phyloP scores from a whole-genome alignment of 2,113 vertebrate species.

The Tragelaphus imberbis region DNA sequence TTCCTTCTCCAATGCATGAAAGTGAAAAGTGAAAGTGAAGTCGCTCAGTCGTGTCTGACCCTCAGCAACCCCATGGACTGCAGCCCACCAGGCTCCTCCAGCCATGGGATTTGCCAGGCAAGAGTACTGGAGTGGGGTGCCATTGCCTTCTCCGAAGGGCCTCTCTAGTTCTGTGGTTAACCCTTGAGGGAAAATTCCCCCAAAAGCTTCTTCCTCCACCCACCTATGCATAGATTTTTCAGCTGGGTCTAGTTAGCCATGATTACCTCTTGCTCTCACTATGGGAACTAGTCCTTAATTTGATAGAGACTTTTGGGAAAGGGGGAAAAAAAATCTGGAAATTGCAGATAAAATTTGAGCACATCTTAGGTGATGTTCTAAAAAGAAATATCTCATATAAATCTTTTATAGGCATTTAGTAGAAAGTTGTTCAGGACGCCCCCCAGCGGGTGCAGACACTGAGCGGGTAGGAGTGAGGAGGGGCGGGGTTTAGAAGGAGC shows the following conservation, averaged over 20 bases:
- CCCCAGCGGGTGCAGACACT: not conserved
- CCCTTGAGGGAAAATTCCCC: not conserved
- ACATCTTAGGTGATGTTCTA: not conserved
- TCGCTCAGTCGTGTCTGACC: too few relatives aligned
- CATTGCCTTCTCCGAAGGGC: not conserved
- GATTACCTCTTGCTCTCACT: not conserved
- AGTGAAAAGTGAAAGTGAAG: too few relatives aligned
- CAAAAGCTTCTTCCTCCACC: not conserved
- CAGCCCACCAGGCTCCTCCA: too few relatives aligned
- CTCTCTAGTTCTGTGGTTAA: not conserved
- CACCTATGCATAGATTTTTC: not conserved
- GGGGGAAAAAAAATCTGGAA: not conserved
- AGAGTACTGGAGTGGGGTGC: too few relatives aligned
- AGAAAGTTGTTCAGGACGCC: not conserved
- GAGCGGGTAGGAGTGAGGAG: not conserved
- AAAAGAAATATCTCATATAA: not conserved
- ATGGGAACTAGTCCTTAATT: not conserved
- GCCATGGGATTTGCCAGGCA: too few relatives aligned
- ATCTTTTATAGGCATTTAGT: not conserved
- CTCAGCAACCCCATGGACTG: too few relatives aligned
- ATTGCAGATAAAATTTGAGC: slow-evolving; percentile 33
- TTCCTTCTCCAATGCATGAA: too few relatives aligned
- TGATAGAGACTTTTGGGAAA: not conserved
- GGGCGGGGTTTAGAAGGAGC: not conserved
- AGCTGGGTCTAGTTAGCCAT: not conserved